A percentile compares a stretch with the other conserved stretches of the same genome.
These are phyloP conservation scores for Amblyraja radiata DNA, from an alignment of 2,797 vertebrate genomes.

Conservation along the genomic window DNA sequence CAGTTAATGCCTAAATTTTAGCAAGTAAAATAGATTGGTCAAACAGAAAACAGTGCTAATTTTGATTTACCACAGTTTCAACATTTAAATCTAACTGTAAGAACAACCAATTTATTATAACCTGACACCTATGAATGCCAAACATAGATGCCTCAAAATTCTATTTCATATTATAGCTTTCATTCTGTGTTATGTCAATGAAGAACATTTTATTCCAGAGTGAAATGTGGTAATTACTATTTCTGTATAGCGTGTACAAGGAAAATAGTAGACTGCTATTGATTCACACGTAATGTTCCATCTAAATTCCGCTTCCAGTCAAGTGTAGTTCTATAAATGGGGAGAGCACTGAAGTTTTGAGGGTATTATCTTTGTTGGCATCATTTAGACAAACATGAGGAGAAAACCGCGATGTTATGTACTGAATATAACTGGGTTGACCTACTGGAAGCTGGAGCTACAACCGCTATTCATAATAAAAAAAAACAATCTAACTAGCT, in stretches of 20 bases:
- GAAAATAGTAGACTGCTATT: neutral
- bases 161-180: no score
- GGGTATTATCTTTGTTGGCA: neutral
- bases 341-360: neutral
- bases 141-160: neutral
- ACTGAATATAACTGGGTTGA: neutral
- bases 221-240: no score
- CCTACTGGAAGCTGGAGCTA: neutral
- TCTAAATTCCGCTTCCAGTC: neutral
- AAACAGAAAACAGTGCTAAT: neutral
- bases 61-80: neutral
- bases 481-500: neutral
- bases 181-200: no score
- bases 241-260: neutral
- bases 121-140: neutral
- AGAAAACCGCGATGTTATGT: no score
- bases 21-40: no score
- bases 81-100: neutral
- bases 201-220: no score
- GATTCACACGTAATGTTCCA: neutral
- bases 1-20: neutral
- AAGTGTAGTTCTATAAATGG: neutral
- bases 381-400: neutral
- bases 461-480: neutral
- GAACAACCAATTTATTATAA: neutral